Conservation (phyloP, 2,888 invertebrate species). For the Slavum lentiscoides region DNA sequence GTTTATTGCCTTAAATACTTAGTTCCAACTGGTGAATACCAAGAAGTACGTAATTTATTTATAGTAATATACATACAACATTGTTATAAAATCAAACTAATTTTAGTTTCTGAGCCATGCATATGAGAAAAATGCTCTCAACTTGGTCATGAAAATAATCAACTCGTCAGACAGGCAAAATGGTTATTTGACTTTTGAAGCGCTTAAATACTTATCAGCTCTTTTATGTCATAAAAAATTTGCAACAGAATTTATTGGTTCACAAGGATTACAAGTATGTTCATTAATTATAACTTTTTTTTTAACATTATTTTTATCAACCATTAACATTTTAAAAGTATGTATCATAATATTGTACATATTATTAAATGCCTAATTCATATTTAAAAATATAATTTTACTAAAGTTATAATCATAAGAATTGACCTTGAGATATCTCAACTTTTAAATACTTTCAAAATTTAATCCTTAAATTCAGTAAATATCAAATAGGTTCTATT, state of each 20-base stretch:
- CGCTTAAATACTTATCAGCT: conserved; percentile 91
- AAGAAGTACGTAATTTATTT: conserved; percentile 68
- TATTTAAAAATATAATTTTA: too few relatives aligned
- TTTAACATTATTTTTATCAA: background rate
- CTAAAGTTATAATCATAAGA: too few relatives aligned
- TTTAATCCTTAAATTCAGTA: too few relatives aligned
- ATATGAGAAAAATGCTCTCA: conserved; percentile 89
- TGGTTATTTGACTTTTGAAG: conserved; percentile 86
- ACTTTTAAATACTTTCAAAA: too few relatives aligned
- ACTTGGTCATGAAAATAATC: conserved; percentile 86
- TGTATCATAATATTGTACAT: too few relatives aligned
- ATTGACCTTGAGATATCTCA: too few relatives aligned
- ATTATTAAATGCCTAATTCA: too few relatives aligned
- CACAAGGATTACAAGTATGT: conserved; percentile 77
- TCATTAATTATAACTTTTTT: background rate
- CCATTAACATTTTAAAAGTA: too few relatives aligned
- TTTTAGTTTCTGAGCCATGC: conserved; percentile 83
- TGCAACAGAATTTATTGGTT: conserved; percentile 90
- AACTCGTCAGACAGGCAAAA: conserved; percentile 61
- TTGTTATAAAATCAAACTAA: conserved; percentile 24
- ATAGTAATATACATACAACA: background rate
- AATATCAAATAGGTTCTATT: too few relatives aligned
- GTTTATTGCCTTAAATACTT: conserved; percentile 90
- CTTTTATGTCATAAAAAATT: conserved; percentile 97
- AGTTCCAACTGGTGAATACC: conserved; percentile 97